Evolutionary conservation across 1,140 invertebrate genomes (phyloP), one percentile per base, ranked within the genome.

Genomic region (Tetramorium parvispinum): DNA sequence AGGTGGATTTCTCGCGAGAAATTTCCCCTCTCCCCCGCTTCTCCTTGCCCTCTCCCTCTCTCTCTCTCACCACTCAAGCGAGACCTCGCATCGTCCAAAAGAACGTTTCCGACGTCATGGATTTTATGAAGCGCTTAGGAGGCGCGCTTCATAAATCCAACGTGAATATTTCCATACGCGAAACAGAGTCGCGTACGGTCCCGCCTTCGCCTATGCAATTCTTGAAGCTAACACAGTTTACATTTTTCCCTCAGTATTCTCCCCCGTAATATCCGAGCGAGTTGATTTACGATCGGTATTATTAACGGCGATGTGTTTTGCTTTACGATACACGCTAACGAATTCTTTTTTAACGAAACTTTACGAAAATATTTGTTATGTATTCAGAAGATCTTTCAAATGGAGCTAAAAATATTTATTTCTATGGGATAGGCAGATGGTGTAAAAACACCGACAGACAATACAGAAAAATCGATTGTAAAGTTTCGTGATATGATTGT

Each of bases 1-100:
- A 61, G 79, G 68, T 75, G 68, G 79, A 83, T 83, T 73, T 83
- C 79, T 73, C 55, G 79, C 68, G 66, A 83, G 68, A 83, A 83
- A 83, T 75, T 32, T 75, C 51, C 49, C 65, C 40, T 37, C 46
- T 40, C 8, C 46, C 55, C 21, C 55, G 32, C 10, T 13, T 8
- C 46, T 18, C 13, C 21, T 24, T 21, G 18, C 21, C 10, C 24
- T 51, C 21, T n/a, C 51, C 11, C 43, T 46, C 43, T 46, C 8
- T 24, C 40, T 61, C 57, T n/a, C 57, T 51, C 21, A 27, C 18
- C 53, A 59, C 55, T 83, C 49, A 46, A 55, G 24, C 53, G 79
- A 83, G 79, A 73, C 49, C 49, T 73, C 51, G 66, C 79, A 55
- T 82, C 51, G 24, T 55, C 51, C 49, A 70, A 73, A 73, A 59